Evolutionary conservation across 2,113 vertebrate genomes (phyloP).

Genomic region (Scomber scombrus): DNA sequence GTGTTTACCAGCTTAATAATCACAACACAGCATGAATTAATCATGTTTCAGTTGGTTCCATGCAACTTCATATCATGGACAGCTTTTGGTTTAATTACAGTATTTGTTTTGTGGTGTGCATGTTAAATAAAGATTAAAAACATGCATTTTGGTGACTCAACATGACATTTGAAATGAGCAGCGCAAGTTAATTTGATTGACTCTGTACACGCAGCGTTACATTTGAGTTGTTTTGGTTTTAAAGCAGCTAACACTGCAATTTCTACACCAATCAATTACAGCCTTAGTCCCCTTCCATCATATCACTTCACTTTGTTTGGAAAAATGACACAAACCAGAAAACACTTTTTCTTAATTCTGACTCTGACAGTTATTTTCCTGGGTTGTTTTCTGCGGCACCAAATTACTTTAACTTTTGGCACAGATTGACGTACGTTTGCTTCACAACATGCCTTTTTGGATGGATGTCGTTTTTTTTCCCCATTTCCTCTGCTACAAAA

Average conservation of each 20-base stretch:
- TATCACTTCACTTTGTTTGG: constrained; percentile 35
- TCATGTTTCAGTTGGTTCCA: constrained; percentile 32
- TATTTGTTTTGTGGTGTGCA: constrained; percentile 27
- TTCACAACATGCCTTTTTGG: constrained; percentile 33
- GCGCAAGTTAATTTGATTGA: constrained; percentile 14
- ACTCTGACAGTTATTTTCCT: constrained; percentile 22
- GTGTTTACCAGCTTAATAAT: constrained; percentile 42
- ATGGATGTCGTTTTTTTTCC: constrained; percentile 15
- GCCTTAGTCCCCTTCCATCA: constrained; percentile 16
- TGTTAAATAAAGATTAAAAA: not conserved
- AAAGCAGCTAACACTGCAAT: constrained; percentile 4
- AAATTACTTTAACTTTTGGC: constrained; percentile 26
- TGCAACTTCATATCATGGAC: constrained; percentile 20
- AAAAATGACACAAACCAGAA: constrained; percentile 37
- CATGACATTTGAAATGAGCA: constrained; percentile 29
- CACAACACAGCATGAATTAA: constrained; percentile 61
- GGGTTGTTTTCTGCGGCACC: constrained; percentile 23
- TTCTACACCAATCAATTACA: constrained; percentile 39
- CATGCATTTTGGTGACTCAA: not conserved
- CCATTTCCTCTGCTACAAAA: constrained; percentile 32
- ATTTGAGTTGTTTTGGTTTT: not conserved
- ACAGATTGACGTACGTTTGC: constrained; percentile 30
- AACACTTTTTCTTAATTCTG: constrained; percentile 24
- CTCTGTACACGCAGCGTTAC: not conserved
- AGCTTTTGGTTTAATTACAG: constrained; percentile 27